Evolutionary conservation across 2,797 vertebrate genomes (phyloP).

Genomic region (Ptychobarbus kaznakovi): DNA sequence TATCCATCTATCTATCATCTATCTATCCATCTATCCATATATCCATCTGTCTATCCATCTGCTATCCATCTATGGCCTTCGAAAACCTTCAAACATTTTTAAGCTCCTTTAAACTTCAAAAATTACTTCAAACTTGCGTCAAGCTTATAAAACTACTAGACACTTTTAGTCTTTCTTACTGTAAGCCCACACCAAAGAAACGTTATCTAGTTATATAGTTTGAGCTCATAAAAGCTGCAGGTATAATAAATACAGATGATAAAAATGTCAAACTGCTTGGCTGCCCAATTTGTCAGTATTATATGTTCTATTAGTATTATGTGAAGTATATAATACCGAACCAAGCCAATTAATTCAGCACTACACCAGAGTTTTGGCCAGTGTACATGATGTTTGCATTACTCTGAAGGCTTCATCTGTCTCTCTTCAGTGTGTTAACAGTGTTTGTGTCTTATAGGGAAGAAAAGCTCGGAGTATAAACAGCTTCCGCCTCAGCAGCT

Average conservation of each 20-base stretch:
- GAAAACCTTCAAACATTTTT: background rate
- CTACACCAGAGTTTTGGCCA: background rate
- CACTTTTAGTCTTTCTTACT: background rate
- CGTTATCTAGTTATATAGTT: background rate
- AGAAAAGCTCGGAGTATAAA: slow-evolving; percentile 64
- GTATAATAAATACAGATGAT: background rate
- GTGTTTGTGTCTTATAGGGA: background rate
- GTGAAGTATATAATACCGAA: background rate
- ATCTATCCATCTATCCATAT: background rate
- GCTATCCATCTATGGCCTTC: background rate
- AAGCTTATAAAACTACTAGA: background rate
- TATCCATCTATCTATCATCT: too few species aligned
- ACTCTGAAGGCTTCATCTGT: background rate
- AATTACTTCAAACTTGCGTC: background rate
- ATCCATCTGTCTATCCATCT: background rate
- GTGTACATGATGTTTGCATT: background rate
- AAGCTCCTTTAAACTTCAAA: background rate
- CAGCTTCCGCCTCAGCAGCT: slow-evolving; percentile 58
- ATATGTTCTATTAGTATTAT: background rate
- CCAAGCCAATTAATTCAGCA: background rate
- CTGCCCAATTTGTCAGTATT: background rate
- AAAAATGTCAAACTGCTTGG: background rate
- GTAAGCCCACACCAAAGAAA: background rate
- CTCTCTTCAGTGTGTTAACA: background rate
- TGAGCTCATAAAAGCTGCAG: background rate